These are phyloP conservation scores for Anarrhichthys ocellatus DNA, from an alignment of 2,113 vertebrate genomes.

Conservation along the genomic window DNA sequence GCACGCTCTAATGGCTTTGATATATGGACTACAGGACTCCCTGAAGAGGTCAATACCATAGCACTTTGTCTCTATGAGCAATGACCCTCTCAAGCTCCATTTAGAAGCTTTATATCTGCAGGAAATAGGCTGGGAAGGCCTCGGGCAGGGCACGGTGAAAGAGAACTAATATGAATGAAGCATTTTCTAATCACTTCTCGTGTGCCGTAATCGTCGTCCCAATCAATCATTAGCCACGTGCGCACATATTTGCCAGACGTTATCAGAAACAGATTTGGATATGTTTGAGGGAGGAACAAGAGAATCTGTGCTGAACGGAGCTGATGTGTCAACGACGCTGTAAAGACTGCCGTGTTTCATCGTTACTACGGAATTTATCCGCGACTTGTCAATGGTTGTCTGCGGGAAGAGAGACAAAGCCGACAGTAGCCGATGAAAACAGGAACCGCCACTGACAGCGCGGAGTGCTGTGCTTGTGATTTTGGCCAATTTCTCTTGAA, in stretches of 20 bases:
- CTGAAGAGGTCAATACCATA: slow-evolving; percentile 84
- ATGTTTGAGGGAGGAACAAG: slow-evolving; percentile 54
- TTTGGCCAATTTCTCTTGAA: slow-evolving; percentile 66
- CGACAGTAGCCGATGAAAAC: slow-evolving; percentile 25
- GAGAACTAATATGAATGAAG: slow-evolving; percentile 75
- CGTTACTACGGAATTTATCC: slow-evolving; percentile 60
- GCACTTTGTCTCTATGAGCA: slow-evolving; percentile 83
- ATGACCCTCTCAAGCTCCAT: slow-evolving; percentile 83
- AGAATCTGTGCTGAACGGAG: slow-evolving; percentile 46
- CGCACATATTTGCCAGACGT: slow-evolving; percentile 42
- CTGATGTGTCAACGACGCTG: slow-evolving; percentile 56
- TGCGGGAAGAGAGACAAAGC: slow-evolving; percentile 62
- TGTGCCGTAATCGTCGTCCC: slow-evolving; percentile 58
- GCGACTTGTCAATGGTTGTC: slow-evolving; percentile 44
- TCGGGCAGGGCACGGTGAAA: slow-evolving; percentile 58
- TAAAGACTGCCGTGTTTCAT: slow-evolving; percentile 58
- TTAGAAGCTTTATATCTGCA: slow-evolving; percentile 82
- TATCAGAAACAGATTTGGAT: slow-evolving; percentile 67
- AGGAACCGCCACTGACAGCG: slow-evolving; percentile 39
- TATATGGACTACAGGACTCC: slow-evolving; percentile 82
- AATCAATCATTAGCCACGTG: slow-evolving; percentile 66
- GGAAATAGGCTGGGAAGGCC: slow-evolving; percentile 81
- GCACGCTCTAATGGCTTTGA: slow-evolving; percentile 82
- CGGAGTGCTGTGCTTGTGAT: slow-evolving; percentile 42
- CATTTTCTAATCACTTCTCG: slow-evolving; percentile 75